Evolutionary conservation across 1,140 invertebrate species (phyloP), one percentile per base, ranked within the genome.

Genomic region (Sitodiplosis mosellana): DNA sequence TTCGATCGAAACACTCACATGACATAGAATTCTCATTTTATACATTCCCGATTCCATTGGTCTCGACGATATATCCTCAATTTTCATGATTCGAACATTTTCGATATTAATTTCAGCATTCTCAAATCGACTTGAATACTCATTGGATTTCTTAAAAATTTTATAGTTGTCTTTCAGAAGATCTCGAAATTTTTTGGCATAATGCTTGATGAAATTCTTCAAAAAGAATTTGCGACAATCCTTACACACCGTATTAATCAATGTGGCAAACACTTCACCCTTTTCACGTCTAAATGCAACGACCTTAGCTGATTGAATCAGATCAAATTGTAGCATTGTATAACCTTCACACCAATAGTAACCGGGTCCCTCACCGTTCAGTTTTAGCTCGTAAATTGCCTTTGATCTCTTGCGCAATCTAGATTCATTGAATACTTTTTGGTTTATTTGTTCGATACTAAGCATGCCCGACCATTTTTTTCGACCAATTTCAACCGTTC

Each of bases 311-410:
- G 53, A 49, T 33, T 38, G 12, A 11, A 61, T 45, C 11, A 54
- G 17, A 45, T 56, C 22, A 46, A 61, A 60, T 46, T 56, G 44
- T 4, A 50, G 53, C 7, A 57, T 52, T 2, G 53, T 58, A 47
- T 62, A 56, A 17, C 55, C 63, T 54, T 66, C 59, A 50, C 69
- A 70, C 65, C 66, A 69, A 52, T 69, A 71, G 46, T 63, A 56
- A 12, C 64, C 65, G 2, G 65, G 55, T 12, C 56, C 57, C 11
- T 64, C 59, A 21, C 55, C 57, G 6, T 60, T 44, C 3, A 57
- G 38, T 47, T 57, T 55, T 6, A 70, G 6, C 52, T 59, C 48
- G 48, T 54, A 56, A 41, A 65, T 52, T 6, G 53, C 51, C 49
- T 57, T 54, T 2, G 41, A 50, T 15, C 44, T 43, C 27, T 12